phyloP scores from a whole-genome alignment of 2,888 invertebrate species.

The Blastobasis adustella region DNA sequence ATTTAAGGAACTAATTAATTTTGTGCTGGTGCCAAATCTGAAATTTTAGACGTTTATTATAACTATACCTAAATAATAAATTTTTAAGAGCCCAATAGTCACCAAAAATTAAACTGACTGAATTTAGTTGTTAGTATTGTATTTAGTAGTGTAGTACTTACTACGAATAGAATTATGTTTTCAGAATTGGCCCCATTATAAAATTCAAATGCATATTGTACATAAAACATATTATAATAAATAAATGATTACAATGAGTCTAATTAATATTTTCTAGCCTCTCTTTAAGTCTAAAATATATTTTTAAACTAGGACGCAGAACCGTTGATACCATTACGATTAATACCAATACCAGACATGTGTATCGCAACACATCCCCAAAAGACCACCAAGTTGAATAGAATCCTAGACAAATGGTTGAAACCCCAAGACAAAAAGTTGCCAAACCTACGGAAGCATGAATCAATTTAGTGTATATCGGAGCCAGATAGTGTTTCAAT shows the following conservation, averaged over 20 bases:
- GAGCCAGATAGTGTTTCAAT: conserved; percentile 58
- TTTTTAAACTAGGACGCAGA: conserved; percentile 57
- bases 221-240: no score
- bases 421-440: conserved; percentile 55
- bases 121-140: no score
- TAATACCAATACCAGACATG: conserved; percentile 43
- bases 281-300: conserved; percentile 64
- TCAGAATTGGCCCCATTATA: no score
- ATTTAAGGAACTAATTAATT: no score
- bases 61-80: no score
- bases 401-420: conserved; percentile 52
- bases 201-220: no score
- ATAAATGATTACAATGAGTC: conserved; percentile 3
- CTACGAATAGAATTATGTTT: no score
- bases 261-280: conserved; percentile 53
- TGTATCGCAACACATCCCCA: conserved; percentile 51
- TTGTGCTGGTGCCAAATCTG: no score
- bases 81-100: no score
- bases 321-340: conserved; percentile 53
- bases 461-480: conserved; percentile 60
- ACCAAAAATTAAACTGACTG: no score
- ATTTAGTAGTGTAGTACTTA: no score
- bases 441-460: conserved; percentile 57
- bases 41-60: no score
- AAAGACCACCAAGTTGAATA: conserved; percentile 60